These are phyloP conservation scores for Sapajus apella DNA, from an alignment of 2,113 vertebrate species.

Conservation along the genomic window DNA sequence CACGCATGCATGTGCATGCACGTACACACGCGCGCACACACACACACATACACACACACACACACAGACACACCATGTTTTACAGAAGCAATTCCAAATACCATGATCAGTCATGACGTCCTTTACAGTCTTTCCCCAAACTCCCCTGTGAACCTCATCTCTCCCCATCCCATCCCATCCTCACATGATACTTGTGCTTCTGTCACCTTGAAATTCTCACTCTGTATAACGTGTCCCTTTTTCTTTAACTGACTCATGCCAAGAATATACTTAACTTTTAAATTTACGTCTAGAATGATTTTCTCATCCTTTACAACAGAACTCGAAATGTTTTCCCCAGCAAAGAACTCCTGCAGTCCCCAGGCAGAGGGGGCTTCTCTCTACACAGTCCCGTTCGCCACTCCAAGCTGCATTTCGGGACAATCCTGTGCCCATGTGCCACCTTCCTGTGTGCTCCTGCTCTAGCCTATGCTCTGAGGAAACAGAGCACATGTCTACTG, in stretches of 20 bases:
- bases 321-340: no score
- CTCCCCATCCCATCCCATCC: not conserved
- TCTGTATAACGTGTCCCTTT: not conserved
- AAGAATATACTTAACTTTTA: not conserved
- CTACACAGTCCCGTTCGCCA: accelerated
- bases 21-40: not conserved
- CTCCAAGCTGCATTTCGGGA: accelerated
- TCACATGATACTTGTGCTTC: accelerated
- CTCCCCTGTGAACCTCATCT: not conserved
- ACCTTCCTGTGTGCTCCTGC: accelerated
- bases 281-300: not conserved
- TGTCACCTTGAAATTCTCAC: not conserved
- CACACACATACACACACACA: no score
- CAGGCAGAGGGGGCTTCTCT: accelerated
- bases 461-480: not conserved
- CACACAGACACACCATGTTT: not conserved
- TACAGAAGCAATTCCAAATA: not conserved
- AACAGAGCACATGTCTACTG: not conserved
- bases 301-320: not conserved
- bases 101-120: not conserved
- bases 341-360: not conserved
- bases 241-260: not conserved
- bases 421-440: accelerated
- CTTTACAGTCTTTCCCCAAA: not conserved
- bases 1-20: accelerated